A percentile compares a stretch with the other conserved stretches of the same genome.
phyloP scores from a whole-genome alignment of 1,140 invertebrate species.

The Oncopodura yosiiana region DNA sequence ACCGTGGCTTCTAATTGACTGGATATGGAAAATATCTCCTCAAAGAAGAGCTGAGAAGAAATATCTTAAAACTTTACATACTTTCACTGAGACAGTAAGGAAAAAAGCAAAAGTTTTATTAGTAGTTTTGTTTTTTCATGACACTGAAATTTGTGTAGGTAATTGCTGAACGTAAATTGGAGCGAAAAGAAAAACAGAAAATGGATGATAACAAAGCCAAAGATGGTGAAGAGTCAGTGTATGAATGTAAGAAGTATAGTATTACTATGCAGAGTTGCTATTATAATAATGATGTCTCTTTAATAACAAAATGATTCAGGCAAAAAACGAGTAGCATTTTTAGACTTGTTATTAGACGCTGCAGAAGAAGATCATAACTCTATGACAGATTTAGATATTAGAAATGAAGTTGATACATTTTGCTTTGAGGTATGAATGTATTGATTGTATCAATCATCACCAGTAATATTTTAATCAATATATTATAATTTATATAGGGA shows the following conservation, averaged over 20 bases:
- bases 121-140: too few species aligned
- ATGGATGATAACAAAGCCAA: too few species aligned
- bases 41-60: constrained; percentile 45
- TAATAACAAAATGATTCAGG: constrained; percentile 29
- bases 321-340: constrained; percentile 47
- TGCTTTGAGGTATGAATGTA: constrained; percentile 41
- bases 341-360: constrained; percentile 51
- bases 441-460: background rate
- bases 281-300: constrained; percentile 37
- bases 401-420: constrained; percentile 45
- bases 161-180: too few species aligned
- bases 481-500: constrained; percentile 31
- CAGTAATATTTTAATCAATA: background rate
- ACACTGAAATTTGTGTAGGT: too few species aligned
- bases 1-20: constrained; percentile 49
- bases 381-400: constrained; percentile 43
- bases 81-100: too few species aligned
- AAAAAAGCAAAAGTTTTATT: too few species aligned
- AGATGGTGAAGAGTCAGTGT: too few species aligned
- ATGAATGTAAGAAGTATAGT: too few species aligned
- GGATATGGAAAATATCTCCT: constrained; percentile 47
- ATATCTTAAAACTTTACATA: constrained; percentile 49
- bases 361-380: constrained; percentile 37
- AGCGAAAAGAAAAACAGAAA: too few species aligned
- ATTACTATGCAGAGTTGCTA: too few species aligned